Conservation (phyloP, 2,113 vertebrate species). For the Rhinolophus sinicus region DNA sequence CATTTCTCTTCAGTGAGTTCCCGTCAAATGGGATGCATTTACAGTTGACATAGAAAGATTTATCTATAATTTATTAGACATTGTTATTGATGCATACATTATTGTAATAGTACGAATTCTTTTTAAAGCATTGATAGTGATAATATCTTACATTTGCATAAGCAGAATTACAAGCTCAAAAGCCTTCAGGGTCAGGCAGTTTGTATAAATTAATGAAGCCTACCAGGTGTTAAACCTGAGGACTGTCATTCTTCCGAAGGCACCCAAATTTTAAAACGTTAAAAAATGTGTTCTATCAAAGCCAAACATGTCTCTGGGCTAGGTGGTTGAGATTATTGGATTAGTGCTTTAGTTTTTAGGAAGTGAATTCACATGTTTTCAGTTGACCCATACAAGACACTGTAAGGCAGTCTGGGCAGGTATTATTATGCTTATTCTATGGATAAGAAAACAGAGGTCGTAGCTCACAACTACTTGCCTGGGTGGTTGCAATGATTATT, state of each 20-base stretch:
- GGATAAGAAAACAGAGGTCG: background rate
- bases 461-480: background rate
- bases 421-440: background rate
- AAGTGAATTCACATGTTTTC: slow-evolving; percentile 21
- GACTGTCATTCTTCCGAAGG: background rate
- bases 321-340: background rate
- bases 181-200: background rate
- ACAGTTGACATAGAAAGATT: background rate
- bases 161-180: slow-evolving; percentile 55
- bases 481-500: background rate
- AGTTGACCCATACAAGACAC: background rate
- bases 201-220: slow-evolving; percentile 34
- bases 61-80: slow-evolving; percentile 38
- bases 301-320: background rate
- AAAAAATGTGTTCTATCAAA: background rate
- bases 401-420: background rate
- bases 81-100: background rate
- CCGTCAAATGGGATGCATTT: slow-evolving; percentile 1
- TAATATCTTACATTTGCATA: slow-evolving; percentile 33
- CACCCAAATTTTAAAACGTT: background rate
- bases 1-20: background rate
- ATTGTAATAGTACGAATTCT: background rate
- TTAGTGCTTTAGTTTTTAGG: slow-evolving; percentile 6
- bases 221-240: background rate
- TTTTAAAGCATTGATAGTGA: background rate